Conservation (phyloP, 2,113 vertebrate species). For the Acrocephalus kingi region DNA sequence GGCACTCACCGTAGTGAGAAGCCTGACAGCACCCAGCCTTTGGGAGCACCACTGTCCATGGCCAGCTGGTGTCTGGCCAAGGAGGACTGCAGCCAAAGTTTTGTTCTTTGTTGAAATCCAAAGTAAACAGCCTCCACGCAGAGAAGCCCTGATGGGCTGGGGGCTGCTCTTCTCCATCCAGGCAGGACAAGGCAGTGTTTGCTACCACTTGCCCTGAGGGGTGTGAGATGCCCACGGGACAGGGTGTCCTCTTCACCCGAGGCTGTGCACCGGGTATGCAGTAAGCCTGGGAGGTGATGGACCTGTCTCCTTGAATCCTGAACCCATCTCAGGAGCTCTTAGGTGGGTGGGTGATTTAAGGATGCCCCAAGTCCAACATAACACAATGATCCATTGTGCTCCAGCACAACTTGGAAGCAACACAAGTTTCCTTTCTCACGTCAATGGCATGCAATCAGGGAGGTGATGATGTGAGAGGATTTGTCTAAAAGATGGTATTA, state of each 20-base stretch:
- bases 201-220: neutral
- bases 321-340: neutral
- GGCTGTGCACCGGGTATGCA: neutral
- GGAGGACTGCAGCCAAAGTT: neutral
- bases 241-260: neutral
- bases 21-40: neutral
- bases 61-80: conserved; percentile 6
- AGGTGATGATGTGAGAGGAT: neutral
- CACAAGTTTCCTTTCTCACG: neutral
- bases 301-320: neutral
- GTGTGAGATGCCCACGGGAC: fast-evolving
- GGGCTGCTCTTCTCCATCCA: neutral
- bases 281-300: neutral
- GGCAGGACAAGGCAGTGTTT: neutral
- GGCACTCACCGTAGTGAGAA: neutral
- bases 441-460: neutral
- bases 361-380: neutral
- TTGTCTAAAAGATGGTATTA: neutral
- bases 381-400: neutral
- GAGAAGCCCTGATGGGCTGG: neutral
- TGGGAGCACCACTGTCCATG: neutral
- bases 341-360: neutral
- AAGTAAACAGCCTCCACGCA: neutral
- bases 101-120: conserved; percentile 18
- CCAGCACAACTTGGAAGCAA: neutral